A percentile compares a stretch with the other conserved stretches of the same genome.
Conservation (phyloP, 1,140 invertebrate species). For the Ceratosolen fusciceps region DNA sequence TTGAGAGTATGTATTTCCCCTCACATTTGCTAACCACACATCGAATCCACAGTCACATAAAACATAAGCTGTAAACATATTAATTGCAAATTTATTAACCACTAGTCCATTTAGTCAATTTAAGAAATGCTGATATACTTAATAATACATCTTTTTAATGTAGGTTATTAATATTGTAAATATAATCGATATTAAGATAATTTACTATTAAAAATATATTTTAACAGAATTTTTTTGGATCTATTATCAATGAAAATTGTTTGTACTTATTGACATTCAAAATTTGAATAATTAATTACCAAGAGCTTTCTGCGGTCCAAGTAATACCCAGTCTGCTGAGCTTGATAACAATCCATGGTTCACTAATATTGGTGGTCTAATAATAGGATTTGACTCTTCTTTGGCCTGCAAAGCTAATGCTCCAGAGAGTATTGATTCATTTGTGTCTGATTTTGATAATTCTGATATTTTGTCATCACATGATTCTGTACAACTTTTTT, state of each 20-base stretch:
- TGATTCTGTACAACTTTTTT: conserved; percentile 24
- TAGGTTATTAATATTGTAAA: background rate
- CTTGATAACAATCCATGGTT: conserved; percentile 84
- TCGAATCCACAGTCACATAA: conserved; percentile 79
- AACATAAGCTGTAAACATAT: conserved; percentile 69
- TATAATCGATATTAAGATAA: background rate
- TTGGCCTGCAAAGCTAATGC: conserved; percentile 33
- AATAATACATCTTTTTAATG: too few relatives aligned
- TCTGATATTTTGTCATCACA: conserved; percentile 31
- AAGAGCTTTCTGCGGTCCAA: conserved; percentile 77
- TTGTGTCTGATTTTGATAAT: conserved; percentile 16
- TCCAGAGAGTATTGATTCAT: conserved; percentile 12
- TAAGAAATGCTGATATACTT: background rate
- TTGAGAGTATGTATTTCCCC: conserved; percentile 81
- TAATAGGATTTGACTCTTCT: conserved; percentile 37
- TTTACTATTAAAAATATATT: background rate
- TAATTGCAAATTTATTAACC: too few relatives aligned
- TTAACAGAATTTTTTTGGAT: too few relatives aligned
- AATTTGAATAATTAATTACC: conserved; percentile 65
- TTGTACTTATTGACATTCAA: too few relatives aligned
- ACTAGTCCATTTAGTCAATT: background rate
- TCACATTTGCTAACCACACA: conserved; percentile 83
- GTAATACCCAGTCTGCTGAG: conserved; percentile 82
- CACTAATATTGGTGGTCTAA: conserved; percentile 75
- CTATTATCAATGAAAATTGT: too few relatives aligned